Evolutionary conservation across 2,888 invertebrate species (phyloP).

Genomic region (Lordiphosa fenestrarum): DNA sequence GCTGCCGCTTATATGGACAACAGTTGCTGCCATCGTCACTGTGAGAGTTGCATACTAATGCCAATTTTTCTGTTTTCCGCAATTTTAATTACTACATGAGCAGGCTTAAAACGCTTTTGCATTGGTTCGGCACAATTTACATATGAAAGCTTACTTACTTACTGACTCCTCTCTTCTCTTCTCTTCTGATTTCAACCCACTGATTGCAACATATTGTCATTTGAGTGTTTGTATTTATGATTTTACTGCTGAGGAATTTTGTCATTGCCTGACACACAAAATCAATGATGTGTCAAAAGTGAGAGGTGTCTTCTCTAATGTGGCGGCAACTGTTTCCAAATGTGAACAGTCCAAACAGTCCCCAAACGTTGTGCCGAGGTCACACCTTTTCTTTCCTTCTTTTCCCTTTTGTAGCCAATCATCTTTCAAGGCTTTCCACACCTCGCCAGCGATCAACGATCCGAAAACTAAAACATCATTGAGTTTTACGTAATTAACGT

Average conservation of each 20-base stretch:
- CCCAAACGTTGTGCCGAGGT: too few relatives aligned
- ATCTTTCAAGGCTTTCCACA: too few relatives aligned
- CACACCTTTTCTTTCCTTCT: too few relatives aligned
- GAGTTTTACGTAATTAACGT: slow-evolving; percentile 48
- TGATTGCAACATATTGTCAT: neutral
- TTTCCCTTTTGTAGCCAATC: too few relatives aligned
- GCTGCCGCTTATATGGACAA: slow-evolving; percentile 55
- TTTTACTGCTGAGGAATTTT: slow-evolving; percentile 36
- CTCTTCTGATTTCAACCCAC: too few relatives aligned
- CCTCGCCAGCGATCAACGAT: slow-evolving; percentile 32
- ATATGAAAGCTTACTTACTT: slow-evolving; percentile 32
- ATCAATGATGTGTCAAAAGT: slow-evolving; percentile 56
- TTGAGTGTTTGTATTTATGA: slow-evolving; percentile 29
- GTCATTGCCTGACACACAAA: slow-evolving; percentile 58
- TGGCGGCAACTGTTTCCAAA: slow-evolving; percentile 7
- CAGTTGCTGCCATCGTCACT: slow-evolving; percentile 30
- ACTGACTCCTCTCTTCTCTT: neutral
- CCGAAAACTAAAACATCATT: slow-evolving; percentile 2
- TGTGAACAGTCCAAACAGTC: slow-evolving; percentile 10
- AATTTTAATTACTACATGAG: slow-evolving; percentile 62
- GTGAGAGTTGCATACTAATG: slow-evolving; percentile 78
- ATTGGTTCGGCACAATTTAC: slow-evolving; percentile 73
- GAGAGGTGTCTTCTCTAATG: slow-evolving; percentile 12
- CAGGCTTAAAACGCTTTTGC: slow-evolving; percentile 35
- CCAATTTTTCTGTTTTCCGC: slow-evolving; percentile 23